These are phyloP conservation scores for Novumbra hubbsi DNA, from an alignment of 2,797 vertebrate genomes.

Conservation along the genomic window DNA sequence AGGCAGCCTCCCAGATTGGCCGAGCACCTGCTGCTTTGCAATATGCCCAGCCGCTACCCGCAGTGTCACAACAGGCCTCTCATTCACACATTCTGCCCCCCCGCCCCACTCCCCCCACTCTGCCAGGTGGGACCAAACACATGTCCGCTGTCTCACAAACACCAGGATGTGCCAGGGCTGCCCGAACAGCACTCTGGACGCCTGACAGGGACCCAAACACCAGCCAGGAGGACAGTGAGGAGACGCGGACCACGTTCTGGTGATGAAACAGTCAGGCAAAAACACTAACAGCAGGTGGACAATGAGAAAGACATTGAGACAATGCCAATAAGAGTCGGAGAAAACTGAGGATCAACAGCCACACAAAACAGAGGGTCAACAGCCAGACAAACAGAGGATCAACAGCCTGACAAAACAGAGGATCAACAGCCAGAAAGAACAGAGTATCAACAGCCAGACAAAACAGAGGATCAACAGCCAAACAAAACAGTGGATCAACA, in stretches of 20 bases:
- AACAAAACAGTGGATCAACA: not conserved
- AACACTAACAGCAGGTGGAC: conserved; percentile 22
- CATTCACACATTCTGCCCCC: conserved; percentile 59
- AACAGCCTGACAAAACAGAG: not conserved
- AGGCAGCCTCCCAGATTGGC: conserved; percentile 60
- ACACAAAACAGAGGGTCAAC: not conserved
- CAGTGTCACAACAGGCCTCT: conserved; percentile 65
- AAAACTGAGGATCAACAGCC: not conserved
- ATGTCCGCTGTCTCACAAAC: conserved; percentile 71
- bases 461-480: not conserved
- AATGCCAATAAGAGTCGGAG: not conserved
- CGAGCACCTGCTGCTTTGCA: conserved; percentile 75
- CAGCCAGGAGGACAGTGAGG: conserved; percentile 42
- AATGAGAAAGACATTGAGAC: not conserved
- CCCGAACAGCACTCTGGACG: conserved; percentile 48
- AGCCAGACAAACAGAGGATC: not conserved
- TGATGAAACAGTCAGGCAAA: not conserved
- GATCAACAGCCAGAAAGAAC: not conserved
- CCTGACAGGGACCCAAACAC: conserved; percentile 55
- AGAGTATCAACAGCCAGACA: not conserved
- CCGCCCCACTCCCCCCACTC: conserved; percentile 41
- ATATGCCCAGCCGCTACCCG: conserved; percentile 72
- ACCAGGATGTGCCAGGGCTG: conserved; percentile 57
- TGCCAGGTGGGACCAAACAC: conserved; percentile 73
- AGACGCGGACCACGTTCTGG: conserved; percentile 21